Base-by-base conservation (phyloP, 1,140 invertebrate species). In the Rhyacophila brunnea region DNA sequence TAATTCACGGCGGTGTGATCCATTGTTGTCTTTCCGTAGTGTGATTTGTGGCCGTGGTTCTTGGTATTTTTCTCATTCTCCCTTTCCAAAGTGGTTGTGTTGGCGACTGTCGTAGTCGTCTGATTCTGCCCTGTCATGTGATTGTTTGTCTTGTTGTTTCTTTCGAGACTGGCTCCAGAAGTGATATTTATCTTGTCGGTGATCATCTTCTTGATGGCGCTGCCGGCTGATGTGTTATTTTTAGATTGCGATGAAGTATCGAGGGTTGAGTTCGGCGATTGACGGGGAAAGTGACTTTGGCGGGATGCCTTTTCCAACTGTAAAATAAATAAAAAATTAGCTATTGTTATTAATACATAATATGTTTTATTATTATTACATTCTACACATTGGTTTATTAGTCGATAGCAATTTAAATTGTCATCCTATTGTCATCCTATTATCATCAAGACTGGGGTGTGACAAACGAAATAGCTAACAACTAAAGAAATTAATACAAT, bases 11-110 rank as follows among this genome's bases (percentile, higher is more conserved):
- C 23, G 9, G 23, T 28, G 23, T 28, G 23, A 5, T 28, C 23
- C 23, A 9, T 9, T 28, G 23, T 28, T 5, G 23, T 28, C 23
- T 28, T 28, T 3, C 23, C 23, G 3, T 28, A 9, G 23, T 5
- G 23, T 5, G 23, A 5, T 28, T 28, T 28, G 15, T 56, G 23
- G 14, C 23, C 32, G 9, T 42, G 70, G 36, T 78, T 70, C 61
- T 75, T 77, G 10, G 65, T 69, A 61, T 84, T 68, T 77, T 82
- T 63, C 70, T 79, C 77, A 58, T 79, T 79, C 60, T 79, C 77
- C 68, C 76, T 67, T 54, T 79, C 77, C 64, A 79, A 28, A 52
- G 81, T 62, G 9, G 23, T 28, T 5, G 23, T 28, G 23, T 28
- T 28, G 23, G 66, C 75, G 9, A 71, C 71, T 55, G 66, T 82